Conservation (phyloP, 2,113 vertebrate genomes). For the Ptilorrhoa leucosticta region DNA sequence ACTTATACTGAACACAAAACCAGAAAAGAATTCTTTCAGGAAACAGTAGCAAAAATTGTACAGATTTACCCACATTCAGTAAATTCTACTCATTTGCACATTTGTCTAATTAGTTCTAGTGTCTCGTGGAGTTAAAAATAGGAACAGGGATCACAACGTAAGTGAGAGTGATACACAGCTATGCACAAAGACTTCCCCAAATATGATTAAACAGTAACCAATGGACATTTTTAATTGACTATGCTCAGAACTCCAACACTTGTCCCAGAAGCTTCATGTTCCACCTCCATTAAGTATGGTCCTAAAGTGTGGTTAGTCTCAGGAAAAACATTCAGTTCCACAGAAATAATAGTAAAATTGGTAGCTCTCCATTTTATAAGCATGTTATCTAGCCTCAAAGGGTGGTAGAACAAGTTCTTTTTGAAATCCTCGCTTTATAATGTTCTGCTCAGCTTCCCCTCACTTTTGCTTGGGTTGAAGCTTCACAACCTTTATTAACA, state of each 20-base stretch:
- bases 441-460: not conserved
- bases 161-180: not conserved
- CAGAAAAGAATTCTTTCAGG: not conserved
- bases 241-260: not conserved
- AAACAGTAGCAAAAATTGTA: not conserved
- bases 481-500: not conserved
- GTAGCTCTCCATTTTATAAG: not conserved
- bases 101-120: not conserved
- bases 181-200: not conserved
- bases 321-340: not conserved
- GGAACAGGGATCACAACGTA: not conserved
- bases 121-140: not conserved
- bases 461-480: not conserved
- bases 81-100: not conserved
- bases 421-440: not conserved
- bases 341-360: not conserved
- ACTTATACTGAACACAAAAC: not conserved
- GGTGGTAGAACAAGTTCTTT: not conserved
- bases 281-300: not conserved
- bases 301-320: not conserved
- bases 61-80: not conserved
- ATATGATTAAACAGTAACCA: not conserved
- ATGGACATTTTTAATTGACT: not conserved
- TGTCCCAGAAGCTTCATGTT: not conserved
- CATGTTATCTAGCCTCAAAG: not conserved